Evolutionary conservation across 2,113 vertebrate species (phyloP).

Genomic region (Oryzias celebensis): DNA sequence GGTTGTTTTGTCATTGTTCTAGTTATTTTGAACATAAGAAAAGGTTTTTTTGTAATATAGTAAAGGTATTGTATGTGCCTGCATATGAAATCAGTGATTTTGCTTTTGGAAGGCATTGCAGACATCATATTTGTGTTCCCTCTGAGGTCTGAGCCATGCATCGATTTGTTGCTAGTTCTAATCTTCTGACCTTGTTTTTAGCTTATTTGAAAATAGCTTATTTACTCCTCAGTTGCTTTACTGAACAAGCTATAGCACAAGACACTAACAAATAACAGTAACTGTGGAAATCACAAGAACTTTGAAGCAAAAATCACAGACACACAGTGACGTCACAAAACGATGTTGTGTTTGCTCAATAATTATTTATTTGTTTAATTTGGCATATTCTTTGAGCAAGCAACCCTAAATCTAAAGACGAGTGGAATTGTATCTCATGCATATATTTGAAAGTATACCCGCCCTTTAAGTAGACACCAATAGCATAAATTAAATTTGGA

Average conservation of each 20-base stretch:
- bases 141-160: slow-evolving; percentile 67
- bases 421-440: slow-evolving; percentile 43
- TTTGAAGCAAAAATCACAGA: slow-evolving; percentile 28
- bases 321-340: slow-evolving; percentile 41
- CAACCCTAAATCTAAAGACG: slow-evolving; percentile 26
- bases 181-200: slow-evolving; percentile 58
- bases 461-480: slow-evolving; percentile 18
- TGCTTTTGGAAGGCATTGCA: slow-evolving; percentile 73
- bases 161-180: slow-evolving; percentile 60
- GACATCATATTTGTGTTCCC: slow-evolving; percentile 69
- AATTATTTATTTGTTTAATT: slow-evolving; percentile 63
- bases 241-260: slow-evolving; percentile 77
- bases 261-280: slow-evolving; percentile 60
- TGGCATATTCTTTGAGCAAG: slow-evolving; percentile 50
- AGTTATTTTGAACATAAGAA: slow-evolving; percentile 69
- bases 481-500: too few relatives aligned
- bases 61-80: slow-evolving; percentile 78
- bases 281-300: slow-evolving; percentile 55
- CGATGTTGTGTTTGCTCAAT: slow-evolving; percentile 50
- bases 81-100: slow-evolving; percentile 73
- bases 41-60: slow-evolving; percentile 63
- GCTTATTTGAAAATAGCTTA: slow-evolving; percentile 58
- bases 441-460: slow-evolving; percentile 40
- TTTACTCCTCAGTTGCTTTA: slow-evolving; percentile 58
- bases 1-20: slow-evolving; percentile 69